A percentile compares a stretch with the other conserved stretches of the same genome.
Evolutionary conservation across 2,888 invertebrate genomes (phyloP).

Genomic region (Macrosiphum euphorbiae): DNA sequence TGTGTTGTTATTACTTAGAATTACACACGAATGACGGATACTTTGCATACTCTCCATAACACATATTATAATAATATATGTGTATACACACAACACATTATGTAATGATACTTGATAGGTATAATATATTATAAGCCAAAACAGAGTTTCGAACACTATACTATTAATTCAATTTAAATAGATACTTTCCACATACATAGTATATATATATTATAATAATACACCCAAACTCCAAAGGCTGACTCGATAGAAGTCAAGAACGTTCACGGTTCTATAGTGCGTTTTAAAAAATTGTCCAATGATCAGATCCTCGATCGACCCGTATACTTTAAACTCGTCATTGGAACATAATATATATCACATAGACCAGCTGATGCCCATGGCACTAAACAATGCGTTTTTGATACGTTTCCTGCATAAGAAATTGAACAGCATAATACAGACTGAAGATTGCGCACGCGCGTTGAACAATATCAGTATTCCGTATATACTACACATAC

Average conservation of each 20-base stretch:
- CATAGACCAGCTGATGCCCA: conserved; percentile 14
- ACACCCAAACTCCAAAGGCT: background rate
- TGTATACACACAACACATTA: background rate
- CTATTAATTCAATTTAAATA: background rate
- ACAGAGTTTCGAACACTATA: background rate
- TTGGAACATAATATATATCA: background rate
- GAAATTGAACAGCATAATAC: conserved; percentile 7
- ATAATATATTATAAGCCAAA: background rate
- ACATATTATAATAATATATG: background rate
- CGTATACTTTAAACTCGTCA: background rate
- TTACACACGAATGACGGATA: background rate
- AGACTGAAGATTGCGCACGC: background rate
- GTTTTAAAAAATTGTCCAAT: conserved; percentile 12
- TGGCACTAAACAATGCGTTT: conserved; percentile 22
- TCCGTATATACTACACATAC: background rate
- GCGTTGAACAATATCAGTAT: too few species aligned
- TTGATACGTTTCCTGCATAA: conserved; percentile 16
- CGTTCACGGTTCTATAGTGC: background rate
- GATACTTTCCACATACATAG: background rate
- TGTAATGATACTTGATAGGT: background rate
- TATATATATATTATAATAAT: background rate
- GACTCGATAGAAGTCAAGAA: background rate
- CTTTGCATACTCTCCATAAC: background rate
- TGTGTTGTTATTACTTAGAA: conserved; percentile 22
- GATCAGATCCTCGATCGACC: background rate